Evolutionary conservation across 2,888 invertebrate genomes (phyloP).

Genomic region (Tribolium freemani): DNA sequence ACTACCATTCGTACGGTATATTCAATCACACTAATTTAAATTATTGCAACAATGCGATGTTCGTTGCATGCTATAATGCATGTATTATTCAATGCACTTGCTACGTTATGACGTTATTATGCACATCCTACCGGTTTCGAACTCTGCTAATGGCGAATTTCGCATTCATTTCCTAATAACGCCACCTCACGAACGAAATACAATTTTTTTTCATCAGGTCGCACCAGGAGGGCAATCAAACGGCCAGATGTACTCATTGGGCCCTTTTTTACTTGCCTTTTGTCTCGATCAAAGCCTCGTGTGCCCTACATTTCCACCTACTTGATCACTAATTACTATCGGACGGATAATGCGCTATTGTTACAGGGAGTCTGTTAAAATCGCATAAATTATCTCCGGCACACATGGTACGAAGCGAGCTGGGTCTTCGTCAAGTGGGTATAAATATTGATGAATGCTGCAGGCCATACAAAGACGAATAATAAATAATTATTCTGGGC

Average conservation of each 20-base stretch:
- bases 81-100: constrained; percentile 53
- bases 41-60: constrained; percentile 54
- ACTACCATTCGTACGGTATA: constrained; percentile 41
- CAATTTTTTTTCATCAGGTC: background rate
- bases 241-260: constrained; percentile 65
- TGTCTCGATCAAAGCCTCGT: constrained; percentile 63
- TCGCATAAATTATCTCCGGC: constrained; percentile 65
- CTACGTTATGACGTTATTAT: constrained; percentile 50
- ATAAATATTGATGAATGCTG: constrained; percentile 26
- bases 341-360: constrained; percentile 64
- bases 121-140: constrained; percentile 47
- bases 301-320: constrained; percentile 68
- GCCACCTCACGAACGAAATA: background rate
- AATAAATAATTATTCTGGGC: background rate
- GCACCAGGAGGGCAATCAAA: constrained; percentile 45
- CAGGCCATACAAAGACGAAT: background rate
- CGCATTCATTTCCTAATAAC: constrained; percentile 34
- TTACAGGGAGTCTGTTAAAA: constrained; percentile 65
- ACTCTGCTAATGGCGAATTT: constrained; percentile 34
- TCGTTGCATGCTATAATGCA: constrained; percentile 52
- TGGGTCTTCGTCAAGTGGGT: constrained; percentile 8
- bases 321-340: constrained; percentile 68
- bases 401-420: constrained; percentile 20
- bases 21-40: constrained; percentile 55
- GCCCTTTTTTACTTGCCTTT: constrained; percentile 62